Percentiles rank a stretch among this genome's conserved stretches.
These are phyloP conservation scores for Cenopis cana DNA, from an alignment of 2,888 invertebrate genomes.

Conservation along the genomic window DNA sequence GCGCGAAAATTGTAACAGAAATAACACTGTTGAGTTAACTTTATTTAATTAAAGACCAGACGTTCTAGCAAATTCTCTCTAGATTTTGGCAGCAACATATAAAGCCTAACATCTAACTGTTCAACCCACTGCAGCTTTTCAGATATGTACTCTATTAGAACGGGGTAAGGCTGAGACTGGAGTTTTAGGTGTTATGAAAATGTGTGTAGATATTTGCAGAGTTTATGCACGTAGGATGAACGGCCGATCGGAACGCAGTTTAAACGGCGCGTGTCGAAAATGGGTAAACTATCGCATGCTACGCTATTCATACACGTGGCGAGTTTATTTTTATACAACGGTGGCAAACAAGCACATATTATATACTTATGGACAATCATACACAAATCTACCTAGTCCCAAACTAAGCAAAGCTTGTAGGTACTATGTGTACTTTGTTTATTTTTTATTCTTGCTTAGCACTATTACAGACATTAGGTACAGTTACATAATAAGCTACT, in stretches of 20 bases:
- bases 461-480: too few species aligned
- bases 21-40: neutral
- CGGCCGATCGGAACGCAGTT: conserved; percentile 29
- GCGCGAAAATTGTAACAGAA: neutral
- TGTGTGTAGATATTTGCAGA: neutral
- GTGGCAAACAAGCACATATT: too few species aligned
- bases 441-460: too few species aligned
- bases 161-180: neutral
- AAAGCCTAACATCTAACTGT: neutral
- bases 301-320: neutral
- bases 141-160: neutral
- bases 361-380: too few species aligned
- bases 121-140: neutral
- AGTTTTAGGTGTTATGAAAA: neutral
- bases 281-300: conserved; percentile 28
- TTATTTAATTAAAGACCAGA: conserved; percentile 15
- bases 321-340: too few species aligned
- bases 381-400: too few species aligned
- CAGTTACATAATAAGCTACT: too few species aligned
- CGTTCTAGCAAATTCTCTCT: conserved; percentile 1
- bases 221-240: conserved; percentile 26
- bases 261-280: conserved; percentile 21
- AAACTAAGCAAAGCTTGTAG: too few species aligned
- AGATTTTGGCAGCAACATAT: conserved; percentile 13
- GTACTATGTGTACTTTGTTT: too few species aligned